These are phyloP conservation scores for Scopus umbretta DNA, from an alignment of 2,113 vertebrate genomes.

Conservation along the genomic window DNA sequence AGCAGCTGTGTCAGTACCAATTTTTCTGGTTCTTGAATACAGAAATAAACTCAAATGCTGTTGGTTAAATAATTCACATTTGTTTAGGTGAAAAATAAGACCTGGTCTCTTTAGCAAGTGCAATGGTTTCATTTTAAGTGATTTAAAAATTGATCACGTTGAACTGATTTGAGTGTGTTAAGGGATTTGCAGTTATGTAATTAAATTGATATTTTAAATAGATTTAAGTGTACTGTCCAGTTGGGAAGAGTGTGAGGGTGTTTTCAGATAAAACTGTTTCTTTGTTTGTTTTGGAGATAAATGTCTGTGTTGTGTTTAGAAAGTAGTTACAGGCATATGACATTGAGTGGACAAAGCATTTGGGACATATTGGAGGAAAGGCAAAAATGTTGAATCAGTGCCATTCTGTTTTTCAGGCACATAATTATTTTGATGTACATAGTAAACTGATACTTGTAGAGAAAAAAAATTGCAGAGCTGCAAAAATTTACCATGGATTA, in stretches of 20 bases:
- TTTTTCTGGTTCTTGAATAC: not conserved
- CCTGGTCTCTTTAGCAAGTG: not conserved
- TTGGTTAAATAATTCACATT: not conserved
- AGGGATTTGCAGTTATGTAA: not conserved
- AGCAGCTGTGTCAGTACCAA: not conserved
- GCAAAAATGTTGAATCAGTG: not conserved
- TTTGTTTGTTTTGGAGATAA: not conserved
- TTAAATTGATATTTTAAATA: constrained; percentile 20
- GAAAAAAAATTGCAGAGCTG: not conserved
- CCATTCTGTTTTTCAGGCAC: not conserved
- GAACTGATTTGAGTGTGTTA: not conserved
- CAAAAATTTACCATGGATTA: not conserved
- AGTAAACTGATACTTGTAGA: not conserved
- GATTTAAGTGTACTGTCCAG: not conserved
- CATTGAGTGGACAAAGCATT: not conserved
- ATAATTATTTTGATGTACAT: not conserved
- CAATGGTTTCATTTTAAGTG: not conserved
- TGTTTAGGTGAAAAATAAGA: not conserved
- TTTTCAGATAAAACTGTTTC: not conserved
- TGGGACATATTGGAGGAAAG: not conserved
- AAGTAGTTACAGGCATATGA: not conserved
- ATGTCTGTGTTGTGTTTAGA: not conserved
- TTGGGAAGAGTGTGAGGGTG: not conserved
- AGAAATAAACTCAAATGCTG: not conserved
- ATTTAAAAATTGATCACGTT: constrained; percentile 1